phyloP scores from a whole-genome alignment of 2,797 vertebrate genomes.

The Simalia tracyae region DNA sequence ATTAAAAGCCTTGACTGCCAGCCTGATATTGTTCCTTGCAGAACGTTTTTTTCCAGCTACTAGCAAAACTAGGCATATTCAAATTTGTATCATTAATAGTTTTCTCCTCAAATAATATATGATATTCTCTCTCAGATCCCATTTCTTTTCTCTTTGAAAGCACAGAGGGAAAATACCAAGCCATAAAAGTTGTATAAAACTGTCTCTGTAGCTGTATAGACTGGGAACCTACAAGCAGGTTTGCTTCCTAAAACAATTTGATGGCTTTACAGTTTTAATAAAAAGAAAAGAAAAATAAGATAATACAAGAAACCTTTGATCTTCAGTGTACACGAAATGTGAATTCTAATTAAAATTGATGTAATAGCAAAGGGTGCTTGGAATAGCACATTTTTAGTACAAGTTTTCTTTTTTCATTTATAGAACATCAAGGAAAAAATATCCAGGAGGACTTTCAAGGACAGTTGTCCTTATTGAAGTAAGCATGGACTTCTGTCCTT shows the following conservation, averaged over 20 bases:
- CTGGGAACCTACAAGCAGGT: background rate
- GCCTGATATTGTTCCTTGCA: conserved; percentile 50
- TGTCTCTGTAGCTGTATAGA: background rate
- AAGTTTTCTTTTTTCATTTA: conserved; percentile 23
- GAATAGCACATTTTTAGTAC: conserved; percentile 19
- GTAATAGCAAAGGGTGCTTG: conserved; percentile 17
- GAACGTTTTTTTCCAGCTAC: conserved; percentile 33
- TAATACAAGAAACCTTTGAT: conserved; percentile 23
- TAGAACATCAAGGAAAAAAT: background rate
- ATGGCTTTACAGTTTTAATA: conserved; percentile 23
- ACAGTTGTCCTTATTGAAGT: conserved; percentile 19
- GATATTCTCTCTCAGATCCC: conserved; percentile 16
- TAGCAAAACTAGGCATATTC: conserved; percentile 55
- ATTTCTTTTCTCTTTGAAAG: background rate
- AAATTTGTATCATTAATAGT: conserved; percentile 15
- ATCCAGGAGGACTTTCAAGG: conserved; percentile 37
- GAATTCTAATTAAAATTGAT: conserved; percentile 36
- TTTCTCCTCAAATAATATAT: conserved; percentile 41
- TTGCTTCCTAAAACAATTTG: conserved; percentile 19
- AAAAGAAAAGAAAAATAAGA: conserved; percentile 52
- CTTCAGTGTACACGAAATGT: conserved; percentile 19
- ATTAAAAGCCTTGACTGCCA: conserved; percentile 54
- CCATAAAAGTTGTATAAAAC: background rate
- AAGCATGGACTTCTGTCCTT: background rate
- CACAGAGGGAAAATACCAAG: conserved; percentile 1